These are phyloP conservation scores for Sceloporus tristichus DNA, from an alignment of 2,113 vertebrate species.

Conservation along the genomic window DNA sequence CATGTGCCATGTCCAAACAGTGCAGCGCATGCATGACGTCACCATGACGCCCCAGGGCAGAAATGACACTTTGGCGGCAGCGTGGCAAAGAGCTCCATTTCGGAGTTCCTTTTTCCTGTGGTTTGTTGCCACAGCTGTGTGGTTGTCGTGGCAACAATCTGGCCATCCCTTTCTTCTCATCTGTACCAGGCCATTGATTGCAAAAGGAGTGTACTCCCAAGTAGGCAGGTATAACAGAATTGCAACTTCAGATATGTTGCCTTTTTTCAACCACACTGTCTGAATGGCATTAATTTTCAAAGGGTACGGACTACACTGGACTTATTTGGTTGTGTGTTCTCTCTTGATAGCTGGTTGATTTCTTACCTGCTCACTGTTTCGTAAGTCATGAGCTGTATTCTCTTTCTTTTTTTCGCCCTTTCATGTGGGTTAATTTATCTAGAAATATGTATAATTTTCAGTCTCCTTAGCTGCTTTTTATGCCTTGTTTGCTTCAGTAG, in stretches of 20 bases:
- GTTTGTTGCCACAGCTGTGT: no score
- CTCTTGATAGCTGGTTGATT: neutral
- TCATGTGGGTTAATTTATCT: neutral
- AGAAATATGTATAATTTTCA: neutral
- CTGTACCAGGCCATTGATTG: neutral
- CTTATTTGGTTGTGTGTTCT: neutral
- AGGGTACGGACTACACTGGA: neutral
- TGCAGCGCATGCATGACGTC: no score
- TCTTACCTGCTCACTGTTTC: neutral
- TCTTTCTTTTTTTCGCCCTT: neutral
- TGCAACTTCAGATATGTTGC: neutral
- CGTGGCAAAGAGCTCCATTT: no score
- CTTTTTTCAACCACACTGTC: neutral
- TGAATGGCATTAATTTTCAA: neutral
- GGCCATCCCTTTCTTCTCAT: no score
- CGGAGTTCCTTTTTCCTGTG: no score
- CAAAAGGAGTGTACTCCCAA: neutral
- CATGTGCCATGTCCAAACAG: no score
- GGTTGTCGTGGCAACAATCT: no score
- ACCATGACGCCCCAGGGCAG: no score
- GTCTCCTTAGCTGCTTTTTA: neutral
- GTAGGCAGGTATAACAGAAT: neutral
- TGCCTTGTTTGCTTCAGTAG: neutral
- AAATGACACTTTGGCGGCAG: no score
- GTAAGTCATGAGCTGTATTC: neutral